Base-by-base conservation (phyloP, 2,888 invertebrate species). In the Petrophora chlorosata region DNA sequence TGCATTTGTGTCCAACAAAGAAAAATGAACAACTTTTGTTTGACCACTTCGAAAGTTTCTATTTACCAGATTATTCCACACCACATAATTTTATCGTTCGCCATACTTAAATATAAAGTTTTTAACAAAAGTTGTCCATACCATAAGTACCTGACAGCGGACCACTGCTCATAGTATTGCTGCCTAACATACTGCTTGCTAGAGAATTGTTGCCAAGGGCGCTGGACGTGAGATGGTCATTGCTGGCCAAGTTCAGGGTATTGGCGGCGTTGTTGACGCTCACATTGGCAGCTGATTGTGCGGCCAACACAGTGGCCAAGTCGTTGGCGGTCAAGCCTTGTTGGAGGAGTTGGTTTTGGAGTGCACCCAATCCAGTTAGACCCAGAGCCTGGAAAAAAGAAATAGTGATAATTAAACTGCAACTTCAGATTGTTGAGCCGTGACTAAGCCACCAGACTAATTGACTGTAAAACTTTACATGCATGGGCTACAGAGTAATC, bases 321-420 rank as follows among this genome's bases (percentile, higher is more conserved):
- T 90, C 89, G 56, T 63, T 86, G 2, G 90, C 89, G 0, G 90
- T 88, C 15, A 90, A 66, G 1, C 91, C 91, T 70, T 91, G 91
- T 52, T 91, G 91, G 0, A 91, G 70, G 5, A 91, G 67, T 61
- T 90, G 90, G 61, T 88, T 90, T 53, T 91, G 91, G 2, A 90
- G 74, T 5, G 90, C 88, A 23, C 90, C 90, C 9, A 91, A 58
- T 5, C 90, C 90, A 3, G 85, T 81, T 28, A 90, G 71, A 28
- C 89, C 83, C 28, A 91, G 60, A 7, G 90, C 91, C 88, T 91
- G 65, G 33, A 80, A 81, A 34, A 16, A 56, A 38, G 10, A 25
- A 25, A 3, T 3, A 25, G 9, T 25, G 9, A 32, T 8, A 29
- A 38, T 9, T 8, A 23, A 32, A 35, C 5, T n/a, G n/a, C n/a